These are phyloP conservation scores for Ectobius pallidus DNA, from an alignment of 2,888 invertebrate genomes.

Conservation along the genomic window DNA sequence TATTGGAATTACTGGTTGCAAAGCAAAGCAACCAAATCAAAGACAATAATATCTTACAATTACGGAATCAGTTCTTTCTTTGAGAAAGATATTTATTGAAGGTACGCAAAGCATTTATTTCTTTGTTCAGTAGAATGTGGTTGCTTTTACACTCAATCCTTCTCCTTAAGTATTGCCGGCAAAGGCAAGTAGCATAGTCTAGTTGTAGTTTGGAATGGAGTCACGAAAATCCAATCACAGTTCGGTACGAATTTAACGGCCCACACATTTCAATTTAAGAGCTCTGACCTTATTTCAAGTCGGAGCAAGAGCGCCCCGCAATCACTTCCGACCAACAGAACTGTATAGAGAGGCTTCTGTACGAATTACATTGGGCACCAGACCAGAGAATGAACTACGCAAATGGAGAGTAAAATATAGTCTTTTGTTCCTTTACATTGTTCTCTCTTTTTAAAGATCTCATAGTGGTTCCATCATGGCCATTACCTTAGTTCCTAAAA, in stretches of 20 bases:
- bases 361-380: conserved; percentile 4
- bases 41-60: neutral
- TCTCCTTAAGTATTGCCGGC: neutral
- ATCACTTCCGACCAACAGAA: conserved; percentile 17
- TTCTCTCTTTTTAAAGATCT: neutral
- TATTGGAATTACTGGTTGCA: too few relatives aligned
- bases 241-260: conserved; percentile 13
- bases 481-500: too few relatives aligned
- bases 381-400: neutral
- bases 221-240: conserved; percentile 14
- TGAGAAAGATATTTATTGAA: too few relatives aligned
- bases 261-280: conserved; percentile 28
- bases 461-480: too few relatives aligned
- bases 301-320: neutral
- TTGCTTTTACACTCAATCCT: neutral
- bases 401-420: neutral
- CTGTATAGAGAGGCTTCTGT: neutral
- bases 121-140: neutral
- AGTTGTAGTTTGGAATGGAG: neutral
- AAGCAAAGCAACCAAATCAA: too few relatives aligned
- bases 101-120: too few relatives aligned
- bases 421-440: neutral
- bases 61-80: neutral
- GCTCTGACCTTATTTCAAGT: conserved; percentile 24
- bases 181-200: neutral